Base-by-base conservation (phyloP, 2,888 invertebrate genomes). In the Nymphalis polychloros region DNA sequence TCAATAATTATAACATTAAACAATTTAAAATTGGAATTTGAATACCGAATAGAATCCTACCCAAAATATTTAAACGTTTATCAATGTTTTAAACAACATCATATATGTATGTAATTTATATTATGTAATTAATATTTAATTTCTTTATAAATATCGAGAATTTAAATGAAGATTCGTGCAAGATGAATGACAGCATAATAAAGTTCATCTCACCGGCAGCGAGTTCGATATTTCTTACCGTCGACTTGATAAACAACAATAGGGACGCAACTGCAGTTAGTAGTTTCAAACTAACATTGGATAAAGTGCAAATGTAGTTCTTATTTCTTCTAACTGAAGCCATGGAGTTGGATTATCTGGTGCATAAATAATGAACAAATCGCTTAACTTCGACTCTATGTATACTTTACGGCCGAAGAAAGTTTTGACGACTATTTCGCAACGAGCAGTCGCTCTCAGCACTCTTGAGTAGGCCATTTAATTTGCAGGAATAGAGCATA, bases 231-330 rank as follows among this genome's bases (percentile, higher is more conserved):
- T 73, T 76, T 73, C 74, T 69, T 64, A 65, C 71, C 67, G 65
- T 71, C 61, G 65, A 69, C 64, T 69, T 64, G 69, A 74, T 71
- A 76, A 73, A 73, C 72, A 70, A 71, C 73, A 69, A 68, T 70
- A 67, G 68, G 57, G 63, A 71, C 68, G 65, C 65, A 71, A 76
- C 70, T 74, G 67, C 67, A 72, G 74, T 76, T 76, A 73, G 72
- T 69, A 76, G 75, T 76, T 77, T 75, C 72, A 71, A 76, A 76
- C 73, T 75, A 74, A 73, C 74, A 72, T 72, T 72, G 74, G 67
- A 72, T 72, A 68, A 70, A 72, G 70, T 72, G 69, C 73, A 71
- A 70, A 74, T 71, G 68, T 67, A 69, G 57, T 62, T 65, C 65
- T 72, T 72, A 70, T 68, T 72, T 68, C 64, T 70, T 68, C 63